Conservation (phyloP, 2,888 invertebrate genomes). For the Rhabditoides inermis region DNA sequence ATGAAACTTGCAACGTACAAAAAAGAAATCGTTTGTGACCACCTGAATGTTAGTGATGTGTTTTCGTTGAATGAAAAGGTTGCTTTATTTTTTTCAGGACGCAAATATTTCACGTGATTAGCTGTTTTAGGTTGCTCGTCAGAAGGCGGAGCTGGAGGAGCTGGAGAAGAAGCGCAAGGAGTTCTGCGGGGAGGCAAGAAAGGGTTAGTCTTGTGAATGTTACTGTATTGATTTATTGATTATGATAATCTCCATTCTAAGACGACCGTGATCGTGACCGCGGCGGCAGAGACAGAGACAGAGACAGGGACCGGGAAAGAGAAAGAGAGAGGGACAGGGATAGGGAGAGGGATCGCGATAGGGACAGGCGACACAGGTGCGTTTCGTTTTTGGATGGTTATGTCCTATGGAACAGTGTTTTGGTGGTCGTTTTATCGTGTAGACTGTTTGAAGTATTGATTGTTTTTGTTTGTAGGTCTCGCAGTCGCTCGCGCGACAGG, state of each 20-base stretch:
- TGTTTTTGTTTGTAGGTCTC: not conserved
- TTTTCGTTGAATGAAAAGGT: too few species aligned
- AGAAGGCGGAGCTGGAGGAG: slow-evolving; percentile 67
- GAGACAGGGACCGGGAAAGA: slow-evolving; percentile 15
- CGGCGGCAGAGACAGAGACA: slow-evolving; percentile 12
- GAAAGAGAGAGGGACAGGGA: slow-evolving; percentile 53
- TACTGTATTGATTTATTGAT: too few species aligned
- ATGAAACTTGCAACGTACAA: too few species aligned
- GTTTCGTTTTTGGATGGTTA: too few species aligned
- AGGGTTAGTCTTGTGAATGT: too few species aligned
- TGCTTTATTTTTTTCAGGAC: too few species aligned
- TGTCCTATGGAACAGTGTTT: not conserved
- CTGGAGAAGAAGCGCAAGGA: slow-evolving; percentile 61
- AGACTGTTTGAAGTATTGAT: not conserved
- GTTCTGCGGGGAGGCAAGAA: slow-evolving; percentile 55
- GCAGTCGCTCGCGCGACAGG: too few species aligned
- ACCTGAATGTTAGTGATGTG: too few species aligned
- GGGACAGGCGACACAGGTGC: too few species aligned
- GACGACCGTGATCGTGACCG: slow-evolving; percentile 46
- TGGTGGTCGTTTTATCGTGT: not conserved
- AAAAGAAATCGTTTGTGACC: too few species aligned
- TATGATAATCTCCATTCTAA: too few species aligned
- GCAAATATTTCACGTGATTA: too few species aligned
- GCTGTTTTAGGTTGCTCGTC: slow-evolving; percentile 65
- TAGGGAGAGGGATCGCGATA: slow-evolving; percentile 3